Evolutionary conservation across 2,113 vertebrate genomes (phyloP).

Genomic region (Capreolus pygargus): DNA sequence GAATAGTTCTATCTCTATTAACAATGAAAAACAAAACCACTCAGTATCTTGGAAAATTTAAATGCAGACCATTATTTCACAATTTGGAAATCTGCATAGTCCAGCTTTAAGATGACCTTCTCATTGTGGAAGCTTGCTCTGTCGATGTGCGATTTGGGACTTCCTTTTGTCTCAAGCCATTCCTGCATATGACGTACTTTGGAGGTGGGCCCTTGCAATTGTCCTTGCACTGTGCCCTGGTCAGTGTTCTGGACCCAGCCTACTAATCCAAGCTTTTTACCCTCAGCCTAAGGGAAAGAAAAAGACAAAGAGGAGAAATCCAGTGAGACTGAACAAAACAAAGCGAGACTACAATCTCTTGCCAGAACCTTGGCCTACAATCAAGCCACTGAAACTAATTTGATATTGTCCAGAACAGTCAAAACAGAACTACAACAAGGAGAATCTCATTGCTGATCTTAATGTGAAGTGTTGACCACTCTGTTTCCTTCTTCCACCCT

Average conservation of each 20-base stretch:
- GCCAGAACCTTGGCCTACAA: constrained; percentile 40
- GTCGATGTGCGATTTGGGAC: constrained; percentile 90
- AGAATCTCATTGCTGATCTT: constrained; percentile 32
- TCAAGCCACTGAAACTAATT: constrained; percentile 66
- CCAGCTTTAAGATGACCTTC: constrained; percentile 82
- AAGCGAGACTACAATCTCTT: constrained; percentile 1
- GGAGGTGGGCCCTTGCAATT: constrained; percentile 80
- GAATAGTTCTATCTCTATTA: constrained; percentile 26
- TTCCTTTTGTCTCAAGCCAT: constrained; percentile 91
- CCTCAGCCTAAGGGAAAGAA: constrained; percentile 85
- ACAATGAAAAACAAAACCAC: constrained; percentile 25
- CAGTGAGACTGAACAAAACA: constrained; percentile 40
- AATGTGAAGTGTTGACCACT: constrained; percentile 16
- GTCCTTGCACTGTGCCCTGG: constrained; percentile 88
- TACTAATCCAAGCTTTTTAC: constrained; percentile 89
- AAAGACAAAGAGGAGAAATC: neutral
- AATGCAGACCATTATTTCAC: constrained; percentile 75
- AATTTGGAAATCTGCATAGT: constrained; percentile 89
- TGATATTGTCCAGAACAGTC: constrained; percentile 64
- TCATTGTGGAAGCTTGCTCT: constrained; percentile 90
- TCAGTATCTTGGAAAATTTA: constrained; percentile 35
- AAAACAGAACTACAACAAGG: constrained; percentile 52
- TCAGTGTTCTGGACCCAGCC: constrained; percentile 95
- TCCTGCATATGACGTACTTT: constrained; percentile 89
- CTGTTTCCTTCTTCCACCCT: constrained; percentile 26